Percentiles rank a stretch among this genome's conserved stretches.
phyloP scores from a whole-genome alignment of 2,113 vertebrate genomes.

The Pithys albifrons region DNA sequence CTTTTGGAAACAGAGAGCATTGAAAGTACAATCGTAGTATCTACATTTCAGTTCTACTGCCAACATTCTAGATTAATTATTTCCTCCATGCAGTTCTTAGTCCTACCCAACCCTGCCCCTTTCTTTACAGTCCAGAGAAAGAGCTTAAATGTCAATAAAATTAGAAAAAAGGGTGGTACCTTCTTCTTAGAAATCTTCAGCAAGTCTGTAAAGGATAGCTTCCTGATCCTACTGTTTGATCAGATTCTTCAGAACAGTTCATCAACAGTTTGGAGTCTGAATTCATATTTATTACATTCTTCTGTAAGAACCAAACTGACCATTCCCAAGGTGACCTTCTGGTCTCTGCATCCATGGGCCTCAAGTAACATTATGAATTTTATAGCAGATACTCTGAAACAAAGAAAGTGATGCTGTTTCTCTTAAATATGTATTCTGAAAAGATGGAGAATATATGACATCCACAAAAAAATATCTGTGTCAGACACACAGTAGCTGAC shows the following conservation, averaged over 20 bases:
- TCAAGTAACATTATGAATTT: not conserved
- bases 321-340: not conserved
- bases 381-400: not conserved
- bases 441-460: rapidly evolving
- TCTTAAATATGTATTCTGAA: not conserved
- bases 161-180: not conserved
- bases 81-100: not conserved
- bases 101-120: not conserved
- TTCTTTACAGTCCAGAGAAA: not conserved
- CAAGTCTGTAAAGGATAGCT: not conserved
- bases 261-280: not conserved
- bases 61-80: not conserved
- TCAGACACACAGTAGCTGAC: not conserved
- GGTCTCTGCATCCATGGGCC: not conserved
- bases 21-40: not conserved
- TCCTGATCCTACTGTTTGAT: not conserved
- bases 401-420: not conserved
- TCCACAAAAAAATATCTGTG: not conserved
- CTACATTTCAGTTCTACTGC: not conserved
- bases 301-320: not conserved
- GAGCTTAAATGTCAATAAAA: not conserved
- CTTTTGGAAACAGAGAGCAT: not conserved
- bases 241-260: not conserved
- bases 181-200: not conserved
- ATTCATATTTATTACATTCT: not conserved